phyloP scores from a whole-genome alignment of 2,797 vertebrate genomes.

The Cheirogaleus major region DNA sequence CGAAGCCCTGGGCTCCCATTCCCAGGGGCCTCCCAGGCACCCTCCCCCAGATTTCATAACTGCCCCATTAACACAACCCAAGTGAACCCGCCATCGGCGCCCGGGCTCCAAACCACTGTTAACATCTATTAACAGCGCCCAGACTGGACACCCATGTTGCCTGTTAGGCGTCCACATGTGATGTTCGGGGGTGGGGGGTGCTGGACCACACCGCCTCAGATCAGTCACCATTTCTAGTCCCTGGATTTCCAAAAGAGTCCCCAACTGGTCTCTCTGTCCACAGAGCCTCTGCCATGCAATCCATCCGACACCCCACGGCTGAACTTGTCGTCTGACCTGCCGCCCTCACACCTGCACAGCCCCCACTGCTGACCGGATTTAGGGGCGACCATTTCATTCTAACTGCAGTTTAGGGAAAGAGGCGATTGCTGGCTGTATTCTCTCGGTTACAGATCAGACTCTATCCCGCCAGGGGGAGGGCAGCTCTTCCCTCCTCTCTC shows the following conservation, averaged over 20 bases:
- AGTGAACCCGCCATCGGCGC: not conserved
- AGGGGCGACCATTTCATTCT: too few species aligned
- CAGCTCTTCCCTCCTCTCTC: not conserved
- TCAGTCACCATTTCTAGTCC: not conserved
- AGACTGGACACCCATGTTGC: accelerated
- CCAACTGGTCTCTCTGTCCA: not conserved
- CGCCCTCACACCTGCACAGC: not conserved
- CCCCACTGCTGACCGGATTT: not conserved
- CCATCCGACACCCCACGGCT: not conserved
- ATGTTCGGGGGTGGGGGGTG: accelerated
- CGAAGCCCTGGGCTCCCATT: not conserved
- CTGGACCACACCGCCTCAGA: not conserved
- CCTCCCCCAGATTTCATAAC: not conserved
- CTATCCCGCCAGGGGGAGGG: not conserved
- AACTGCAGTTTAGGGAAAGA: accelerated
- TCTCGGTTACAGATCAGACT: not conserved
- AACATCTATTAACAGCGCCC: not conserved
- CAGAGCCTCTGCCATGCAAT: not conserved
- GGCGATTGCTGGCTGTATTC: accelerated
- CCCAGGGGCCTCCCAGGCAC: not conserved
- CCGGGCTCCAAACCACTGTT: not conserved
- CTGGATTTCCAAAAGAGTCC: not conserved
- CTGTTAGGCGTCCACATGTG: accelerated
- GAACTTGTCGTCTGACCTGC: not conserved
- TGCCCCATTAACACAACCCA: not conserved